These are phyloP conservation scores for Trissolcus japonicus DNA, from an alignment of 2,888 invertebrate genomes.

Conservation along the genomic window DNA sequence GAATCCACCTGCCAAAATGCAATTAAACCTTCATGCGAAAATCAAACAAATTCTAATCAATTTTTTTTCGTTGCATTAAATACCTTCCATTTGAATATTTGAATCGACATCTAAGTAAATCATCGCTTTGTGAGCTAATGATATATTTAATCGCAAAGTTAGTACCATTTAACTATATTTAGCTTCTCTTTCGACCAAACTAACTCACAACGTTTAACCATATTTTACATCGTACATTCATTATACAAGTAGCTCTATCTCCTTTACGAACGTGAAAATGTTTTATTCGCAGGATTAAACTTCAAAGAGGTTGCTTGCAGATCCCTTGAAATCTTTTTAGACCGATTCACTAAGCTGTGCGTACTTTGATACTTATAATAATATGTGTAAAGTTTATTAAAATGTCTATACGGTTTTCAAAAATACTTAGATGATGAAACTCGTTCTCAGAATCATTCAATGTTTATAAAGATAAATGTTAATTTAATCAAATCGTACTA, in stretches of 20 bases:
- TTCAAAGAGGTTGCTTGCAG: constrained; percentile 25
- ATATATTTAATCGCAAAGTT: constrained; percentile 28
- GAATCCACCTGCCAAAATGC: constrained; percentile 33
- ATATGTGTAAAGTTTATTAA: no score
- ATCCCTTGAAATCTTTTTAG: constrained; percentile 25
- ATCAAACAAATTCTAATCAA: constrained; percentile 23
- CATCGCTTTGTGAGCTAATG: background rate
- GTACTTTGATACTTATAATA: background rate
- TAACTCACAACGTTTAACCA: constrained; percentile 29
- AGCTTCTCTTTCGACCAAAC: constrained; percentile 29
- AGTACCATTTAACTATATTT: constrained; percentile 48
- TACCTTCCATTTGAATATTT: background rate
- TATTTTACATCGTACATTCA: constrained; percentile 36
- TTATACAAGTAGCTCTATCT: constrained; percentile 19
- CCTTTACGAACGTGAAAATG: constrained; percentile 26
- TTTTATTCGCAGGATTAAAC: constrained; percentile 34
- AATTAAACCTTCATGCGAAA: constrained; percentile 12
- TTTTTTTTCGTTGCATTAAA: background rate
- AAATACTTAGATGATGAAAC: no score
- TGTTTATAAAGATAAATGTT: no score
- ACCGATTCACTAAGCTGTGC: constrained; percentile 5
- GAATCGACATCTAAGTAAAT: no score
- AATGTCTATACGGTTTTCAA: no score
- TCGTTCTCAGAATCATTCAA: no score
- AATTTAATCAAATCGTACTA: no score